Conservation (phyloP, 2,797 vertebrate species). For the Zenarchopterus dispar region DNA sequence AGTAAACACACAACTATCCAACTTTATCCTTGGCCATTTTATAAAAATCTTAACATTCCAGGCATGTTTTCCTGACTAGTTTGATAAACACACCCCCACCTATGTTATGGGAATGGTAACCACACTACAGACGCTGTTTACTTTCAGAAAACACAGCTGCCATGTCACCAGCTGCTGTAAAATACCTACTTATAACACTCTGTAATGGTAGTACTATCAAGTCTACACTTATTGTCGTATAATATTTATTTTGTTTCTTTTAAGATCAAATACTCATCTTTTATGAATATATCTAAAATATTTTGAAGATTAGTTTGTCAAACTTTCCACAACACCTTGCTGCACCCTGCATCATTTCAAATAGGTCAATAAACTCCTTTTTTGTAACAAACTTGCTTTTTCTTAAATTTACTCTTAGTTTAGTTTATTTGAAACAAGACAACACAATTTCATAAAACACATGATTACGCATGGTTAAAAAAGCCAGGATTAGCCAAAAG, state of each 20-base stretch:
- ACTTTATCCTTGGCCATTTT: constrained; percentile 21
- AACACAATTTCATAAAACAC: no score
- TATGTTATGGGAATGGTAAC: constrained; percentile 37
- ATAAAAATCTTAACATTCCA: constrained; percentile 45
- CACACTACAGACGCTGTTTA: constrained; percentile 28
- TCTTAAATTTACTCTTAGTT: no score
- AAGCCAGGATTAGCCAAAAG: no score
- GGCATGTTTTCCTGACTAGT: constrained; percentile 31
- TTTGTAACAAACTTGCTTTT: neutral
- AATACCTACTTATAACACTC: constrained; percentile 1
- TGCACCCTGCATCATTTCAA: no score
- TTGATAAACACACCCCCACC: constrained; percentile 49
- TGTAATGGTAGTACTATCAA: constrained; percentile 4
- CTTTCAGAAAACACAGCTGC: constrained; percentile 17
- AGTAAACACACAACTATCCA: constrained; percentile 19
- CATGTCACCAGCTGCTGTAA: constrained; percentile 27
- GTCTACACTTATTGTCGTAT: neutral
- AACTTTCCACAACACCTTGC: no score
- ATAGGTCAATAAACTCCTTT: neutral
- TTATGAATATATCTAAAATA: neutral
- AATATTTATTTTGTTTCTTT: neutral
- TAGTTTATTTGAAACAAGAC: no score
- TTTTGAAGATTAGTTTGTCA: neutral
- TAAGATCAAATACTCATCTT: neutral
- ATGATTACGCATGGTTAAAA: no score